A percentile compares a stretch with the other conserved stretches of the same genome.
Conservation (phyloP, 2,888 invertebrate genomes). For the Drosophila percnosoma region DNA sequence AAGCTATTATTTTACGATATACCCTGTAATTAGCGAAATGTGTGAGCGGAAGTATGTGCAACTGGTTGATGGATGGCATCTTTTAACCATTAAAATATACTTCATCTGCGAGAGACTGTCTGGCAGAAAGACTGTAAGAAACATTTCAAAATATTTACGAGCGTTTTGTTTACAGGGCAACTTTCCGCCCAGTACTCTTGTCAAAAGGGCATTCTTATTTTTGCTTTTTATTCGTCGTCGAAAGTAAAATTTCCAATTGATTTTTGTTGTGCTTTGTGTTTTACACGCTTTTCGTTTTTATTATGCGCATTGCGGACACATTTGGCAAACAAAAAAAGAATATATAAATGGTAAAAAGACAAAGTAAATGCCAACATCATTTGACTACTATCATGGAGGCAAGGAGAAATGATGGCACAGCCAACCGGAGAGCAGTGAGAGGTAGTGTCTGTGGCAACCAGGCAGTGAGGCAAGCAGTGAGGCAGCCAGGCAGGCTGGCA, state of each 20-base stretch:
- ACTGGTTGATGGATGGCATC: not conserved
- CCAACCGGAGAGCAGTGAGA: slow-evolving; percentile 28
- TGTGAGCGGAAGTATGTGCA: not conserved
- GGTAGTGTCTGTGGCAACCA: slow-evolving; percentile 1
- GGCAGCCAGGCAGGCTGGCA: slow-evolving; percentile 35
- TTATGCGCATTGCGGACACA: slow-evolving; percentile 69
- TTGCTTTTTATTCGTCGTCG: slow-evolving; percentile 58
- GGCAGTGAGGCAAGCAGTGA: not conserved
- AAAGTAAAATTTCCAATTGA: slow-evolving; percentile 81
- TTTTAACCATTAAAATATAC: not conserved
- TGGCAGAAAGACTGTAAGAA: not conserved
- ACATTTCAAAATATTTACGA: not conserved
- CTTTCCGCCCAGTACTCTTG: not conserved
- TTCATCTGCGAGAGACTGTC: not conserved
- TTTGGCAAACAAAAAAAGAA: slow-evolving; percentile 38
- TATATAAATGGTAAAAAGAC: slow-evolving; percentile 15
- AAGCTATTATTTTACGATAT: slow-evolving; percentile 22
- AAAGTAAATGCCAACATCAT: slow-evolving; percentile 62
- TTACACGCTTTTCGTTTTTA: slow-evolving; percentile 78
- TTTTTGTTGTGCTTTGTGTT: slow-evolving; percentile 68
- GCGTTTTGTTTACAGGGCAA: not conserved
- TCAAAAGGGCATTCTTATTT: slow-evolving; percentile 5
- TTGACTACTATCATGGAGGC: slow-evolving; percentile 60
- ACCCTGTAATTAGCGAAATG: not conserved
- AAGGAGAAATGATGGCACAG: slow-evolving; percentile 52